Evolutionary conservation across 2,113 vertebrate genomes (phyloP), one percentile per base, ranked within the genome.

Genomic region (Phocoena phocoena): DNA sequence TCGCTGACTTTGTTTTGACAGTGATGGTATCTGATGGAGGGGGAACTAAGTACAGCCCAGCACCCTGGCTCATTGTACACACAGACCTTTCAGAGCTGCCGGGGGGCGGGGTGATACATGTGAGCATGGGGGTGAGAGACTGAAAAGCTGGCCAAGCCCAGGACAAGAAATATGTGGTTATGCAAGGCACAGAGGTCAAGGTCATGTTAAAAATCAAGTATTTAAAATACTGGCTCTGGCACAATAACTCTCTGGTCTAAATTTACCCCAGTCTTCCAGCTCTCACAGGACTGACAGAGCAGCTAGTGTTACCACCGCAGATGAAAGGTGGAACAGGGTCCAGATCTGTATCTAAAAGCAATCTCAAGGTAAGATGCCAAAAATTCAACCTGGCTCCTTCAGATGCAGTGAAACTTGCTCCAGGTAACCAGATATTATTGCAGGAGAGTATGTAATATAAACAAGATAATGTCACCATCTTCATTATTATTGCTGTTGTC

Each of bases 1-100:
- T 62, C 93, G 60, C 96, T 84, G 87, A 97, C 94, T 96, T 95
- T 97, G 96, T 96, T 96, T 97, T 95, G 98, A 95, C 89, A 83
- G 87, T 62, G 82, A 71, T 95, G 95, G 90, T 93, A 96, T 97
- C 94, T 96, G 95, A 88, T 17, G n/a, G 95, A 95, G 92, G 81
- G 86, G 95, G 93, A 84, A 90, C 74, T 65, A 74, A 96, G 65
- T 60, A 47, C 12, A 71, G 94, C 90, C 76, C 53, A 33, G 88
- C 63, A 95, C 92, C 77, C 92, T 31, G 74, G 1, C 73, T 76
- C 62, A 70, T 28, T 90, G 96, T 93, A 15, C 60, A 55, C 87
- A 67, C 63, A 15, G 65, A 71, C 89, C 86, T 73, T 86, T 97
- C 96, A 93, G 47, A 76, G 93, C 82, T 82, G 9, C 65, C 0